Evolutionary conservation across 2,888 invertebrate species (phyloP).

Genomic region (Syritta pipiens): DNA sequence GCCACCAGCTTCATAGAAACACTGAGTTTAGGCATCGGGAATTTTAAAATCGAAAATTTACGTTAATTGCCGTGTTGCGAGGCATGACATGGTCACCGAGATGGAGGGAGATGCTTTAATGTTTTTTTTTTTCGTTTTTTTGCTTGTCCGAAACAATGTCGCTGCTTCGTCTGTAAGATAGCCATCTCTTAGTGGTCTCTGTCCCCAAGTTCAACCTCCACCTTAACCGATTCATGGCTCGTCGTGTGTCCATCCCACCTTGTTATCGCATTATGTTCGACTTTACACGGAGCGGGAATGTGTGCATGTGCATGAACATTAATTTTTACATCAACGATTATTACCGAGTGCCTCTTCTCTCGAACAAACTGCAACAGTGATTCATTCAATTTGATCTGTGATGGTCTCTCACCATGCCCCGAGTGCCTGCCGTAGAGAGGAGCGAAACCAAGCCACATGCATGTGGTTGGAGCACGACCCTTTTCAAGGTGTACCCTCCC

Average conservation of each 20-base stretch:
- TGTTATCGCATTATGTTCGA: constrained; percentile 62
- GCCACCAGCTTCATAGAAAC: not conserved
- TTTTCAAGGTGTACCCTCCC: constrained; percentile 47
- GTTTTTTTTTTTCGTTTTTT: constrained; percentile 2
- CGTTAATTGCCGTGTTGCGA: constrained; percentile 59
- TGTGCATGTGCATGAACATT: constrained; percentile 54
- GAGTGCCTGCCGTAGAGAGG: too few relatives aligned
- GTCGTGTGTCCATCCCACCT: constrained; percentile 65
- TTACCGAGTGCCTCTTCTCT: too few relatives aligned
- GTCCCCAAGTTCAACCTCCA: too few relatives aligned
- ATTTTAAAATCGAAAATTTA: constrained; percentile 46
- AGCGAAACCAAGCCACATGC: not conserved
- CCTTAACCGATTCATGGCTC: constrained; percentile 33
- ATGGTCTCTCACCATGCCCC: constrained; percentile 20
- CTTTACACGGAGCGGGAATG: constrained; percentile 32
- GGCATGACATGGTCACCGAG: constrained; percentile 32
- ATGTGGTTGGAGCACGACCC: constrained; percentile 36
- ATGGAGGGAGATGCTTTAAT: constrained; percentile 4
- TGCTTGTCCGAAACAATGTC: not conserved
- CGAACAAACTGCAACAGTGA: too few relatives aligned
- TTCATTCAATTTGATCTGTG: constrained; percentile 59
- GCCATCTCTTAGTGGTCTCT: constrained; percentile 19
- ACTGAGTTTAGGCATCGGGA: constrained; percentile 23
- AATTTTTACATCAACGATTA: constrained; percentile 66
- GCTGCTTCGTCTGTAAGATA: constrained; percentile 10